phyloP scores from a whole-genome alignment of 2,888 invertebrate species.

The Elysia crispata region DNA sequence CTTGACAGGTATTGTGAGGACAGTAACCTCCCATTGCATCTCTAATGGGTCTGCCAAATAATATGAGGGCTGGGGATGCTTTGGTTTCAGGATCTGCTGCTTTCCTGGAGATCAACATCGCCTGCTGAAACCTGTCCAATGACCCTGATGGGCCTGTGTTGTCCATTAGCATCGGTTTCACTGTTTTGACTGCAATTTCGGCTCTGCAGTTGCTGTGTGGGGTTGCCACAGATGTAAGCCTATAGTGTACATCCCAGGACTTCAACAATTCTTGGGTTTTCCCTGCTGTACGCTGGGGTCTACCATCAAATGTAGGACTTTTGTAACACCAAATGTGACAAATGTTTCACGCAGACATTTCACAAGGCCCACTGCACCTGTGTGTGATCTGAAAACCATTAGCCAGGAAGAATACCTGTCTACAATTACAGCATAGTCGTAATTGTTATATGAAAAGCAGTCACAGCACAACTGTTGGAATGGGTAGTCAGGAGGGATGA shows the following conservation, averaged over 20 bases:
- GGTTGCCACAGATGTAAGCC: constrained; percentile 60
- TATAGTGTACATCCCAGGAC: constrained; percentile 60
- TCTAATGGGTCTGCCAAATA: not conserved
- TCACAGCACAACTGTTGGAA: constrained; percentile 39
- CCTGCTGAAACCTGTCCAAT: constrained; percentile 57
- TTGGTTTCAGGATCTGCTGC: constrained; percentile 39
- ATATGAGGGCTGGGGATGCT: constrained; percentile 42
- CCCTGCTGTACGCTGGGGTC: constrained; percentile 57
- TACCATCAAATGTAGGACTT: constrained; percentile 58
- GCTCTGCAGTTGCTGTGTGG: constrained; percentile 62
- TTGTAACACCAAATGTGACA: constrained; percentile 57
- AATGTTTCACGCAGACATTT: constrained; percentile 54
- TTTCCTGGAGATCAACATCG: constrained; percentile 59
- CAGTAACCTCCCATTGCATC: constrained; percentile 51
- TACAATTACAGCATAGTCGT: constrained; percentile 57
- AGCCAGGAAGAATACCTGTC: constrained; percentile 60
- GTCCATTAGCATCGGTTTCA: constrained; percentile 60
- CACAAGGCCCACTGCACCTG: constrained; percentile 52
- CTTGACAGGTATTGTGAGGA: constrained; percentile 49
- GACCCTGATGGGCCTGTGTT: constrained; percentile 56
- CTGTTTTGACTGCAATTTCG: constrained; percentile 61
- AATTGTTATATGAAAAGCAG: constrained; percentile 41
- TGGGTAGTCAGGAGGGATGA: constrained; percentile 53
- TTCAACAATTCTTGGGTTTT: constrained; percentile 56
- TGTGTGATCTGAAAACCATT: constrained; percentile 38